Percentiles rank a stretch among this genome's conserved stretches.
These are phyloP conservation scores for Champsocephalus gunnari DNA, from an alignment of 2,797 vertebrate genomes.

Conservation along the genomic window DNA sequence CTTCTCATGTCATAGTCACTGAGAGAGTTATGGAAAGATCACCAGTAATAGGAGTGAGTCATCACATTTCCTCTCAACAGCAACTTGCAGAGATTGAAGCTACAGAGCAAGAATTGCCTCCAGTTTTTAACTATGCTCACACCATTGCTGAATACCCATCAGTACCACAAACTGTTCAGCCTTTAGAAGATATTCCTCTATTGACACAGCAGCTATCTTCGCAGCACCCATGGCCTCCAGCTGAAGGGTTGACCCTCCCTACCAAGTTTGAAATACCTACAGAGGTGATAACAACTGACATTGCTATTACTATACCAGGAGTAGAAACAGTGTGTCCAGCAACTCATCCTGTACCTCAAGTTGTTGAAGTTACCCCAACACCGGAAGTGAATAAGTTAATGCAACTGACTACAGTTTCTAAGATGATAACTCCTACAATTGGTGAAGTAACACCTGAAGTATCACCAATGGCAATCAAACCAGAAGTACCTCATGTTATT, in stretches of 20 bases:
- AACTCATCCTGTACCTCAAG: slow-evolving; percentile 12
- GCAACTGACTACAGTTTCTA: slow-evolving; percentile 22
- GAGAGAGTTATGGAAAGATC: slow-evolving; percentile 31
- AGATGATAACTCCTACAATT: slow-evolving; percentile 19
- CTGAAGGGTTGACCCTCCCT: slow-evolving; percentile 23
- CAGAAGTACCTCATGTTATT: slow-evolving; percentile 29
- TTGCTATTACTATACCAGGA: slow-evolving; percentile 44
- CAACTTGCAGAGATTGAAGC: slow-evolving; percentile 30
- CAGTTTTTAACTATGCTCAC: slow-evolving; percentile 25
- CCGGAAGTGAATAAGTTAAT: slow-evolving; percentile 13
- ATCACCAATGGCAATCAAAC: slow-evolving; percentile 45
- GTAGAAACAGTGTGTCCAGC: slow-evolving; percentile 46
- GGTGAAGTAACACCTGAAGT: slow-evolving; percentile 20
- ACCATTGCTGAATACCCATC: slow-evolving; percentile 30
- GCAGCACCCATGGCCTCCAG: slow-evolving; percentile 29
- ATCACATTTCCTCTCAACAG: slow-evolving; percentile 46
- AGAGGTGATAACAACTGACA: slow-evolving; percentile 48
- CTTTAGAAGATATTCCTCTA: slow-evolving; percentile 26
- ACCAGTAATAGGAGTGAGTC: slow-evolving; percentile 26
- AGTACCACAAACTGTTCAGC: slow-evolving; percentile 38
- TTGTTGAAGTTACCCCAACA: slow-evolving; percentile 35
- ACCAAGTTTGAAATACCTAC: slow-evolving; percentile 41
- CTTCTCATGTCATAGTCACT: slow-evolving; percentile 30
- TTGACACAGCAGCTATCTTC: slow-evolving; percentile 35
- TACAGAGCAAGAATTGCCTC: slow-evolving; percentile 36